These are phyloP conservation scores for Dermolepida albohirtum DNA, from an alignment of 2,888 invertebrate genomes.

Conservation along the genomic window DNA sequence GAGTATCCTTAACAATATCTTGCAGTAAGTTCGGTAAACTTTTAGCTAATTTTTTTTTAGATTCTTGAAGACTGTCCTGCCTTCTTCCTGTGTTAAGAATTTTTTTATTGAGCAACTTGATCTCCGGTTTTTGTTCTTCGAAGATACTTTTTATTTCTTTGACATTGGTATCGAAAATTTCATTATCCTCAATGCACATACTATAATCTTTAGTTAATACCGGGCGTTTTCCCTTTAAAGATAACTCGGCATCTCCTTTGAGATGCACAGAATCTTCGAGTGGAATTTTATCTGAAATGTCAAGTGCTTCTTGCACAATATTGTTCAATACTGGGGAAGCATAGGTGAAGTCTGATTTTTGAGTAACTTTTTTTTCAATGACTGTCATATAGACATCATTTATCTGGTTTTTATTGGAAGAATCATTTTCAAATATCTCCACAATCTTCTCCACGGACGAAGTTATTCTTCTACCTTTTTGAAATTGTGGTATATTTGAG, in stretches of 20 bases:
- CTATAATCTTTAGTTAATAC: constrained; percentile 52
- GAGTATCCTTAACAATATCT: neutral
- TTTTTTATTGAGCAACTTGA: neutral
- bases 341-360: constrained; percentile 10
- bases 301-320: constrained; percentile 42
- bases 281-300: constrained; percentile 4
- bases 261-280: constrained; percentile 38
- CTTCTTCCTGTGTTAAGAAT: constrained; percentile 4
- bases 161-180: constrained; percentile 52
- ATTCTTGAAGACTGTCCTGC: constrained; percentile 15
- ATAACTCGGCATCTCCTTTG: constrained; percentile 27
- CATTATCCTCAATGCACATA: constrained; percentile 57
- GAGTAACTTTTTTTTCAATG: constrained; percentile 1
- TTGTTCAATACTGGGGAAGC: constrained; percentile 39
- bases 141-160: constrained; percentile 38
- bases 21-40: constrained; percentile 39
- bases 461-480: constrained; percentile 23
- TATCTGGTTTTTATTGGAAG: constrained; percentile 5
- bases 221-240: constrained; percentile 18
- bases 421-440: constrained; percentile 28
- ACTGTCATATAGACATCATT: neutral
- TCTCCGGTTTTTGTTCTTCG: constrained; percentile 36
- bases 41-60: constrained; percentile 25
- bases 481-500: constrained; percentile 30
- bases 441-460: constrained; percentile 13